Conservation (phyloP, 2,113 vertebrate species). For the Bambusicola thoracicus region DNA sequence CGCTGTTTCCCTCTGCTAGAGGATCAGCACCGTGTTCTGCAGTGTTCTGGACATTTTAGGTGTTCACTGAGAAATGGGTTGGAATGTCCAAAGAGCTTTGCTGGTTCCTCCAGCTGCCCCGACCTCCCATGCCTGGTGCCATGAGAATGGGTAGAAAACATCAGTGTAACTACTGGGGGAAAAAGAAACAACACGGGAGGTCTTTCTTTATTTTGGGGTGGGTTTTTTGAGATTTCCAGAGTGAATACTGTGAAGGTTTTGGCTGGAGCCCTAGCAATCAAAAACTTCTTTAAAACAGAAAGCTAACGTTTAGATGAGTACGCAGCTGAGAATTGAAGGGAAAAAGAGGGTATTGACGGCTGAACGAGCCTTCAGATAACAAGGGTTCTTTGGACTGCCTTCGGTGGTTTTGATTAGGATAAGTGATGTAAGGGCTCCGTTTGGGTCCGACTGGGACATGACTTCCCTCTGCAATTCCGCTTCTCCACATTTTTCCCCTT, state of each 20-base stretch:
- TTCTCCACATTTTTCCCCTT: background rate
- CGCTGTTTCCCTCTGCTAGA: background rate
- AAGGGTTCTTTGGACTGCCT: background rate
- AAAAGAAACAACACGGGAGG: background rate
- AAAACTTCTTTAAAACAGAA: background rate
- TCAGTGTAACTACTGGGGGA: background rate
- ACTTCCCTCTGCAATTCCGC: background rate
- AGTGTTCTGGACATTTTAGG: background rate
- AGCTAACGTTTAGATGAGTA: background rate
- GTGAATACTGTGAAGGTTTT: background rate
- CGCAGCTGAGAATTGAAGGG: background rate
- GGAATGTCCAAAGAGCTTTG: background rate
- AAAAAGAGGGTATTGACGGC: background rate
- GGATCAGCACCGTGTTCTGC: background rate
- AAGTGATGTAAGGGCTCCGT: background rate
- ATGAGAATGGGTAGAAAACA: fast-evolving
- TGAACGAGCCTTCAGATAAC: conserved; percentile 15
- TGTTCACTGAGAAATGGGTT: fast-evolving
- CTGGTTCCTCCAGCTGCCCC: background rate
- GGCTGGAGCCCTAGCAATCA: background rate
- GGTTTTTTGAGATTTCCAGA: background rate
- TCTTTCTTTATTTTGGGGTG: background rate
- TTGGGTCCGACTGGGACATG: background rate
- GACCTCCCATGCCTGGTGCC: background rate
- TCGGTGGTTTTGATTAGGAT: conserved; percentile 4